These are phyloP conservation scores for Maylandia zebra DNA, from an alignment of 2,113 vertebrate species.

Conservation along the genomic window DNA sequence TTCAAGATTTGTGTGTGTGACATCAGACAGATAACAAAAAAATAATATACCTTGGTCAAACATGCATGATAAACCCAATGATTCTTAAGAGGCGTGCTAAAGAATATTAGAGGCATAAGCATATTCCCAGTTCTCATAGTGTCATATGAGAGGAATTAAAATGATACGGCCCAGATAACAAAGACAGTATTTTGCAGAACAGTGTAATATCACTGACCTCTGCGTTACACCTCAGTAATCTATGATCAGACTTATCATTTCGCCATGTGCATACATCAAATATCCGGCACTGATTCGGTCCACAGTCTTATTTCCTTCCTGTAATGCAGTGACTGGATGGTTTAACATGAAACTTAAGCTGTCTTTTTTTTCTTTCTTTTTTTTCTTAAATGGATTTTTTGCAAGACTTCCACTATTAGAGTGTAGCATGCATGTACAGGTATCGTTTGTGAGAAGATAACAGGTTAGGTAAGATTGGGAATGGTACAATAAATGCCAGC, in stretches of 20 bases:
- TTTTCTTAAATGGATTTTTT: neutral
- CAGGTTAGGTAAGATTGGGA: neutral
- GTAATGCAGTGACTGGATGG: neutral
- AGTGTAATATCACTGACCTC: neutral
- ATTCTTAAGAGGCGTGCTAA: neutral
- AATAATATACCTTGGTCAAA: neutral
- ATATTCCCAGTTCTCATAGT: neutral
- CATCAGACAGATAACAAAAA: neutral
- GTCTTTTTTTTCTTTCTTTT: neutral
- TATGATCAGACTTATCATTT: neutral
- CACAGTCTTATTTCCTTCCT: neutral
- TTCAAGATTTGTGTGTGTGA: neutral
- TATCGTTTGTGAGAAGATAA: neutral
- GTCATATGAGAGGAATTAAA: neutral
- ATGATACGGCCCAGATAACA: neutral
- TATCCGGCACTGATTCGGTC: neutral
- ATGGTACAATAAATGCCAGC: neutral
- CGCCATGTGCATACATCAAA: neutral
- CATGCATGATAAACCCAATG: neutral
- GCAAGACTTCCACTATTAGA: neutral
- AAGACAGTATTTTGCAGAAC: neutral
- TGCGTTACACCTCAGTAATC: neutral
- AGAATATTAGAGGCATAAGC: neutral
- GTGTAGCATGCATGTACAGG: neutral
- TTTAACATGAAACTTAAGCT: neutral